phyloP scores from a whole-genome alignment of 2,888 invertebrate species.

The Acanthoscelides obtectus region DNA sequence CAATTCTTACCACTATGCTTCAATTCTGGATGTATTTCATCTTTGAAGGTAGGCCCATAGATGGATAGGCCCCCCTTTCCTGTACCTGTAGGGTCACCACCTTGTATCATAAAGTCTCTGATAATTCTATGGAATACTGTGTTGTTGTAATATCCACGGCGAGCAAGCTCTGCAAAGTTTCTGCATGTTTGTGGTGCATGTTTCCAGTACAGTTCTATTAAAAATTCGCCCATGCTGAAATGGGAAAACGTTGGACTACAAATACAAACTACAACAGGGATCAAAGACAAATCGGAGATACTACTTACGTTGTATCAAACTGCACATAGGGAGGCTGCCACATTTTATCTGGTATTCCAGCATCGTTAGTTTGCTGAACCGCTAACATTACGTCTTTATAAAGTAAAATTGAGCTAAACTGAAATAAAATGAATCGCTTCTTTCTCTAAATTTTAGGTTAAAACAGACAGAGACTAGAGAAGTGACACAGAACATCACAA shows the following conservation, averaged over 20 bases:
- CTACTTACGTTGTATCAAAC: slow-evolving; percentile 76
- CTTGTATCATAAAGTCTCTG: slow-evolving; percentile 89
- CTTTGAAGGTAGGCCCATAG: slow-evolving; percentile 91
- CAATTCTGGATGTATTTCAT: slow-evolving; percentile 90
- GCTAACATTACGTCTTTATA: slow-evolving; percentile 43
- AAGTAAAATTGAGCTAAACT: no score
- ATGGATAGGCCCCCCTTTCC: slow-evolving; percentile 93
- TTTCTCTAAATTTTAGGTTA: no score
- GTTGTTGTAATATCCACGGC: slow-evolving; percentile 93
- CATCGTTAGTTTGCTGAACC: slow-evolving; percentile 52
- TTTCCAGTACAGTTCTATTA: slow-evolving; percentile 95
- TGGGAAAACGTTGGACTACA: slow-evolving; percentile 15
- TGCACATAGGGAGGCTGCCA: slow-evolving; percentile 85
- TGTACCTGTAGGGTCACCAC: slow-evolving; percentile 90
- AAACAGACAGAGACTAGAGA: no score
- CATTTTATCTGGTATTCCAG: slow-evolving; percentile 79
- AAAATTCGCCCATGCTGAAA: slow-evolving; percentile 86
- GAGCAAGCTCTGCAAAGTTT: slow-evolving; percentile 92
- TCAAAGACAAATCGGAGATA: not conserved
- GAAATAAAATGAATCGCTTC: no score
- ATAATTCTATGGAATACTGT: slow-evolving; percentile 96
- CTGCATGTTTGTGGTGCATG: slow-evolving; percentile 96
- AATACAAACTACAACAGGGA: not conserved
- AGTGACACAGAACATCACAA: no score
- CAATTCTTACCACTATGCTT: slow-evolving; percentile 75